phyloP scores from a whole-genome alignment of 2,797 vertebrate species.

The Leptoclinus maculatus region DNA sequence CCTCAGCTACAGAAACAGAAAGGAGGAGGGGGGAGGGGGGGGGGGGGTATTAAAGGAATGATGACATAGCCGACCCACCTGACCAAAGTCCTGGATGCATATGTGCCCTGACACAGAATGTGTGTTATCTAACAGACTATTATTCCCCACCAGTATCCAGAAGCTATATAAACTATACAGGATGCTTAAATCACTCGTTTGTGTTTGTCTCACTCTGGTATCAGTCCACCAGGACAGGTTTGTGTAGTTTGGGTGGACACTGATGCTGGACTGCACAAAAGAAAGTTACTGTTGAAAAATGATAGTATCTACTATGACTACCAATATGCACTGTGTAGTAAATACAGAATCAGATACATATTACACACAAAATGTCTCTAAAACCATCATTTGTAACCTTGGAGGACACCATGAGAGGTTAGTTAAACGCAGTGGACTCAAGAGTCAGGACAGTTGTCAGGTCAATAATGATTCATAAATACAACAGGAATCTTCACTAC shows the following conservation, averaged over 20 bases:
- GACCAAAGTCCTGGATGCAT: conserved; percentile 15
- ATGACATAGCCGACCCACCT: conserved; percentile 39
- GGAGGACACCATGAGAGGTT: not conserved
- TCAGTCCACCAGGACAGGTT: not conserved
- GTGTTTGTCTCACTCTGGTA: not conserved
- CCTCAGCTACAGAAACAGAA: conserved; percentile 47
- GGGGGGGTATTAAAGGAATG: conserved; percentile 4
- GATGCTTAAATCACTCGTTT: too few species aligned
- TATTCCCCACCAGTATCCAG: not conserved
- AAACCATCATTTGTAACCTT: not conserved
- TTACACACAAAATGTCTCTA: not conserved
- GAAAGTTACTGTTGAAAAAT: not conserved
- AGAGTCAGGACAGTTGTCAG: not conserved
- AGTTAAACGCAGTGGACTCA: not conserved
- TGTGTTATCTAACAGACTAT: not conserved
- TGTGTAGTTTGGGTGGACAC: not conserved
- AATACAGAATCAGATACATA: not conserved
- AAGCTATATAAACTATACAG: not conserved
- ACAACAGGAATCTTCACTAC: not conserved
- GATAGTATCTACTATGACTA: not conserved
- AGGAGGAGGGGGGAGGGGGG: not conserved
- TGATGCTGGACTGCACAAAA: not conserved
- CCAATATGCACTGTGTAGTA: not conserved
- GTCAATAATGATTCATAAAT: not conserved
- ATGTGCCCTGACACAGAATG: conserved; percentile 25